These are phyloP conservation scores for Yponomeuta malinellus DNA, from an alignment of 2,888 invertebrate genomes.

Conservation along the genomic window DNA sequence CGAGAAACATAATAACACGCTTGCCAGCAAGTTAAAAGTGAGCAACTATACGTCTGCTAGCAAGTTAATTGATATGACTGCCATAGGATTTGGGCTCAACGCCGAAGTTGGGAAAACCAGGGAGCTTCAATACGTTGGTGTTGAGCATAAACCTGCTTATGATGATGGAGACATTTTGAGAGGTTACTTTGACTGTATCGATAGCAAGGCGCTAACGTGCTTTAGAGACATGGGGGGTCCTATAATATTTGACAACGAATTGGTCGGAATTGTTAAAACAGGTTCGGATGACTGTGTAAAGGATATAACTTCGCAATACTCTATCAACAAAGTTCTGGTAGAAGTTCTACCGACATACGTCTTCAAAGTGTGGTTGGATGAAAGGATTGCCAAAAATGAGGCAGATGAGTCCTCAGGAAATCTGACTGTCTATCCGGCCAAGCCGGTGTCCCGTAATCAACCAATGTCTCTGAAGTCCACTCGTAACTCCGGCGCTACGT, in stretches of 20 bases:
- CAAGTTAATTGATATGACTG: constrained; percentile 44
- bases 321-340: constrained; percentile 49
- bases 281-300: constrained; percentile 51
- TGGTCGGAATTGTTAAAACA: constrained; percentile 49
- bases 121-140: constrained; percentile 32
- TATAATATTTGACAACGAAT: constrained; percentile 47
- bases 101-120: constrained; percentile 28
- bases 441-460: not conserved
- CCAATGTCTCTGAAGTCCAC: not conserved
- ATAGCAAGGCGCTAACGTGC: constrained; percentile 56
- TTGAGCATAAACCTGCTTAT: constrained; percentile 40
- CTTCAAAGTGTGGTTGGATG: constrained; percentile 59
- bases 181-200: constrained; percentile 57
- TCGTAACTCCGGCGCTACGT: not conserved
- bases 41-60: constrained; percentile 46
- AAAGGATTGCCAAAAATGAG: constrained; percentile 51
- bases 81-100: constrained; percentile 59
- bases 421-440: not conserved
- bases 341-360: constrained; percentile 49
- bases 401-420: not conserved
- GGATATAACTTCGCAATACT: constrained; percentile 49
- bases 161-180: constrained; percentile 29
- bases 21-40: constrained; percentile 47
- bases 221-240: constrained; percentile 63
- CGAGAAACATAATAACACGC: constrained; percentile 47